Conservation (phyloP, 2,888 invertebrate genomes). For the Carpatolechia fugitivella region DNA sequence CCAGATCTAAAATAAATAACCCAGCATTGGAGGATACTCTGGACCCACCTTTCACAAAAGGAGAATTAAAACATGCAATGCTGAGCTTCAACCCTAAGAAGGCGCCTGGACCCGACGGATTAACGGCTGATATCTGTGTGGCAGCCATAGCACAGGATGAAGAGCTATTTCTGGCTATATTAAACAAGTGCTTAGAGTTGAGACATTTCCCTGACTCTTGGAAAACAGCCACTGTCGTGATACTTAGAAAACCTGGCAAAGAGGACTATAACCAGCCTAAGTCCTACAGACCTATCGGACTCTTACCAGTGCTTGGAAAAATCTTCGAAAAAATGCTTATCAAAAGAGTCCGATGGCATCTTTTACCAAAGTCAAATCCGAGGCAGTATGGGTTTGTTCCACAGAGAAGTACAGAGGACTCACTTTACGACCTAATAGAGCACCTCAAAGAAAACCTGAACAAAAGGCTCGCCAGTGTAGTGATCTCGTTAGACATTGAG, state of each 20-base stretch:
- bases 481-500: no score
- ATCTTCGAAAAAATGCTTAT: constrained; percentile 1
- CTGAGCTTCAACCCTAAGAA: background rate
- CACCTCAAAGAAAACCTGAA: no score
- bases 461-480: no score
- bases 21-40: no score
- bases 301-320: background rate
- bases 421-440: no score
- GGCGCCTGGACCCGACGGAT: background rate
- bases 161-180: background rate
- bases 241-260: background rate
- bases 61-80: background rate
- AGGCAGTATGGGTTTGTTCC: no score
- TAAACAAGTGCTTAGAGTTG: background rate
- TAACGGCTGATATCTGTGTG: background rate
- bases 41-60: no score
- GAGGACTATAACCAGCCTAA: background rate
- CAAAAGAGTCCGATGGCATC: background rate
- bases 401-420: no score
- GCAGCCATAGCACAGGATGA: no score
- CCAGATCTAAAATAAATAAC: no score
- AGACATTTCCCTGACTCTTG: background rate
- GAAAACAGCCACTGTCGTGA: background rate
- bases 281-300: background rate
- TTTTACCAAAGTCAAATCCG: no score